phyloP scores from a whole-genome alignment of 2,113 vertebrate genomes.

The Sinocyclocheilus rhinocerous region DNA sequence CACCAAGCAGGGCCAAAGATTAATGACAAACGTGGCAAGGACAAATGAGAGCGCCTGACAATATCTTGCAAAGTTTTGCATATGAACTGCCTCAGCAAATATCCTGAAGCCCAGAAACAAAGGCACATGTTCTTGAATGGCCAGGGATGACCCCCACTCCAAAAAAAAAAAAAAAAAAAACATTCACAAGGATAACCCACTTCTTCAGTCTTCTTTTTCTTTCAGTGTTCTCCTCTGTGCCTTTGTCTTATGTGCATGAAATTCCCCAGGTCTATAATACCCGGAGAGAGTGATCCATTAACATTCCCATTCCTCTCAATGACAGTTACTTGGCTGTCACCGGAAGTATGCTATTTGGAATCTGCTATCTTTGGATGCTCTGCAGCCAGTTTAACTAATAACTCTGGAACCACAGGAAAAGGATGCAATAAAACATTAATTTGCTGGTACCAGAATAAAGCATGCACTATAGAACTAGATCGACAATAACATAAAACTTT shows the following conservation, averaged over 20 bases:
- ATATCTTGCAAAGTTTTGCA: slow-evolving; percentile 66
- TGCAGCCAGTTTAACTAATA: neutral
- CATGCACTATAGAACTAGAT: neutral
- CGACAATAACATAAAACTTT: neutral
- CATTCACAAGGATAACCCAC: neutral
- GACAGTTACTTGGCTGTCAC: neutral
- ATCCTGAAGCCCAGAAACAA: slow-evolving; percentile 68
- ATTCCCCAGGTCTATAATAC: neutral
- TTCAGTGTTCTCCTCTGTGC: neutral
- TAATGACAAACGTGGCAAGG: slow-evolving; percentile 81
- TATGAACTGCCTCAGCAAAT: slow-evolving; percentile 63
- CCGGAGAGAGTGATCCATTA: neutral
- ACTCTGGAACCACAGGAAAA: neutral
- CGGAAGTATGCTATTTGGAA: neutral
- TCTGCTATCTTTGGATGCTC: neutral
- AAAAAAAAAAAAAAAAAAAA: neutral
- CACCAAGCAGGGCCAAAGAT: slow-evolving; percentile 74
- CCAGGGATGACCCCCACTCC: slow-evolving; percentile 53
- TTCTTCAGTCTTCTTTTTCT: neutral
- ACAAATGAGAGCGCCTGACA: slow-evolving; percentile 75
- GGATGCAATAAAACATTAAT: neutral
- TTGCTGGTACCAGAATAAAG: neutral
- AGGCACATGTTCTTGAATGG: slow-evolving; percentile 58
- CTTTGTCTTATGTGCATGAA: neutral
- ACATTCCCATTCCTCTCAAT: neutral